Evolutionary conservation across 1,140 invertebrate species (phyloP), one percentile per base, ranked within the genome.

Genomic region (Danaus plexippus): DNA sequence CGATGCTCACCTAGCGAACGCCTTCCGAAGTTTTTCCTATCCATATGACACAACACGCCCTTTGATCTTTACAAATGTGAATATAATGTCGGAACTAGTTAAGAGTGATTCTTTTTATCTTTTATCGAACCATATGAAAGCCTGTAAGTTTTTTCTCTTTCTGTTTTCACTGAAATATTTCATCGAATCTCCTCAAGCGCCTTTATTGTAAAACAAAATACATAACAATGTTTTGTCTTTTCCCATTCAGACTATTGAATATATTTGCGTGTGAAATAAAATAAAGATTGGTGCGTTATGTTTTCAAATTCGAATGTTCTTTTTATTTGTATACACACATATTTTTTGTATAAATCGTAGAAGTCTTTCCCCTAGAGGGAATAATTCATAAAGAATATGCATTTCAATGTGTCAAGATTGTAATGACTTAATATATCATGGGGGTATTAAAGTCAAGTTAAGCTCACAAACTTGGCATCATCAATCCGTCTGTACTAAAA

Each of bases 61-160:
- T 87, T 87, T 87, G 80, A 87, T 85, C 84, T 86, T 66, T 69
- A 65, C 75, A 80, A 84, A 85, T 77, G 76, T 70, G 80, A 86
- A 82, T 80, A 80, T 82, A 84, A 82, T 82, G 80, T 82, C 70
- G 72, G 69, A 77, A 82, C 75, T 75, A 71, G 75, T 84, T 84
- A 84, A 75, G 74, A 73, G 67, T 69, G 70, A 71, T 75, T 64
- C 68, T 67, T 76, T 77, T 71, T 71, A 54, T 43, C 59, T 67
- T 73, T 77, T 77, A 77, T 80, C 72, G 68, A 42, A 63, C 40
- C 69, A 66, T 60, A 67, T 67, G 50, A 43, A 46, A 41, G 22
- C 69, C 72, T 69, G 59, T 66, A 70, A 79, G 64, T 73, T 80
- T 74, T 76, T 70, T 69, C 58, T 56, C 72, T 75, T 67, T 75